These are phyloP conservation scores for Schizotus pectinicornis DNA, from an alignment of 2,888 invertebrate genomes.

Conservation along the genomic window DNA sequence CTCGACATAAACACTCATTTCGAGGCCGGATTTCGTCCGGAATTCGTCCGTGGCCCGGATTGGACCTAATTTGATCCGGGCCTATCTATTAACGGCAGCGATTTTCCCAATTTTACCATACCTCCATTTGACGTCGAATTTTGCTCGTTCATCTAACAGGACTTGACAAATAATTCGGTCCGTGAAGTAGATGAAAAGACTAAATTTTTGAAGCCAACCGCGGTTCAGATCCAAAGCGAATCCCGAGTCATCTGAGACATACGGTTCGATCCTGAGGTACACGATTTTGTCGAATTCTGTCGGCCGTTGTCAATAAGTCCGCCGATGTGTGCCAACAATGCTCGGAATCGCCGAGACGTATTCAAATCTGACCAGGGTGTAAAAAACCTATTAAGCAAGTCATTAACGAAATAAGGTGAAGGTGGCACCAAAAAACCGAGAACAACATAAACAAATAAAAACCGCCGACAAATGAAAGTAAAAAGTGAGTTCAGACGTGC, in stretches of 20 bases:
- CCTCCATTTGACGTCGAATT: no score
- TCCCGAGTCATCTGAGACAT: no score
- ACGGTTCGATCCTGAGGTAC: neutral
- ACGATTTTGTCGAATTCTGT: no score
- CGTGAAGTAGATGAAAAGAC: no score
- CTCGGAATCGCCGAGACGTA: neutral
- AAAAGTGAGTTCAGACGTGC: slow-evolving; percentile 34
- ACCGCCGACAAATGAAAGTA: neutral
- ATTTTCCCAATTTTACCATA: neutral
- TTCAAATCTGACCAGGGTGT: slow-evolving; percentile 6
- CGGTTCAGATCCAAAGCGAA: no score
- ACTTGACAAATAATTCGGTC: no score
- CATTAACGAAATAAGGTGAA: slow-evolving; percentile 8
- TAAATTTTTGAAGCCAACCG: no score
- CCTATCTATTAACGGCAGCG: neutral
- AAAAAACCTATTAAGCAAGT: slow-evolving; percentile 12
- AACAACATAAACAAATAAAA: neutral
- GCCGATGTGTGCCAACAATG: no score
- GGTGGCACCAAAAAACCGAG: no score
- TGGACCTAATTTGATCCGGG: neutral
- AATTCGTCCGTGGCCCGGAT: neutral
- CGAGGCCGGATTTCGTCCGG: neutral
- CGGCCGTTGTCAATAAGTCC: no score
- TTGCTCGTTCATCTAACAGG: no score
- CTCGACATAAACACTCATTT: slow-evolving; percentile 33